phyloP scores from a whole-genome alignment of 2,797 vertebrate genomes.

The Mus caroli region DNA sequence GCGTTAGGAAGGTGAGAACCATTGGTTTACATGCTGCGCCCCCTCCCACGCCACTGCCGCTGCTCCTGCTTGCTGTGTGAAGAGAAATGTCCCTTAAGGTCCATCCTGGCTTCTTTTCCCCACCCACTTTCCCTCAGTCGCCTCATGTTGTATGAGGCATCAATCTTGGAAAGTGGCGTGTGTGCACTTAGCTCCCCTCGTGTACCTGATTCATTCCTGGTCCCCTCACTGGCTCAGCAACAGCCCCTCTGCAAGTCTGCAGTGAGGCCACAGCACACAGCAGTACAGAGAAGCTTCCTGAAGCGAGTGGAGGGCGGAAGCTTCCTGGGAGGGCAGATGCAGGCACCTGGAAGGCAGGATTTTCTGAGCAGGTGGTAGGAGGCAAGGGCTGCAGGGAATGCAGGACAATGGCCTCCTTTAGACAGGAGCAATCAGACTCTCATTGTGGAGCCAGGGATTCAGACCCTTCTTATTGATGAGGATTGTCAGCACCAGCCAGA shows the following conservation, averaged over 20 bases:
- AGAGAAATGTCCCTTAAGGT: not conserved
- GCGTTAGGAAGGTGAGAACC: not conserved
- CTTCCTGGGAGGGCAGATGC: too few relatives aligned
- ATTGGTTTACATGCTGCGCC: not conserved
- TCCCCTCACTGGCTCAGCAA: not conserved
- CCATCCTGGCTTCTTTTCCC: not conserved
- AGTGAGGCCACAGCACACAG: accelerated
- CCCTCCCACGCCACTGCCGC: not conserved
- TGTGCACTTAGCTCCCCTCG: accelerated
- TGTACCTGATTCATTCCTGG: accelerated
- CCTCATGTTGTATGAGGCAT: not conserved
- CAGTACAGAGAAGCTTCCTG: too few relatives aligned
- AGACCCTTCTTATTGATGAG: not conserved
- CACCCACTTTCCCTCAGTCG: not conserved
- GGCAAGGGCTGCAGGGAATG: not conserved
- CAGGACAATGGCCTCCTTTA: not conserved
- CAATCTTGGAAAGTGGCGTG: accelerated
- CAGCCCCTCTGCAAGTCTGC: not conserved
- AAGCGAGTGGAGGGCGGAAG: too few relatives aligned
- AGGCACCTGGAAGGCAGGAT: not conserved
- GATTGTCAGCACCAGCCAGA: accelerated
- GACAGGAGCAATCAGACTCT: not conserved
- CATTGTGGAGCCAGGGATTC: not conserved
- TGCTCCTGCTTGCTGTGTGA: accelerated
- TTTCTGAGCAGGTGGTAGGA: not conserved